A percentile compares a stretch with the other conserved stretches of the same genome.
These are phyloP conservation scores for Protophormia terraenovae DNA, from an alignment of 2,888 invertebrate species.

Conservation along the genomic window DNA sequence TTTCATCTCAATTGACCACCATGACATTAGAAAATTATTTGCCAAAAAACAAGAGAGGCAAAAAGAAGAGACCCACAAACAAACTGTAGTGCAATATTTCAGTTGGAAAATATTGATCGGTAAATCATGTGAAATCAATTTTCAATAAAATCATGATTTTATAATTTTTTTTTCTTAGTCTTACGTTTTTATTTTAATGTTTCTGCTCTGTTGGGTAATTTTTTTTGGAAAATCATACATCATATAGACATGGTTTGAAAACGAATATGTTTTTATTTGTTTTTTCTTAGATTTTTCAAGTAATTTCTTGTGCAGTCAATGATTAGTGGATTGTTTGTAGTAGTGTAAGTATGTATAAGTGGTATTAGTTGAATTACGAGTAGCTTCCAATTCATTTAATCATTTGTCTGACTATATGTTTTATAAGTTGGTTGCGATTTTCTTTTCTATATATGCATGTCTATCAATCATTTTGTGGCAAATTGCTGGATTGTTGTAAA, in stretches of 20 bases:
- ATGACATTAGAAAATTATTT: constrained; percentile 76
- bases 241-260: constrained; percentile 64
- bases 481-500: constrained; percentile 23
- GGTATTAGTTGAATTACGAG: background rate
- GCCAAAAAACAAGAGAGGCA: background rate
- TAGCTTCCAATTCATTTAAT: constrained; percentile 22
- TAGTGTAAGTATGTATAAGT: background rate
- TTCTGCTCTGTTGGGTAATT: constrained; percentile 59
- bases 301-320: constrained; percentile 13
- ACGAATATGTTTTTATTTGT: constrained; percentile 29
- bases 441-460: constrained; percentile 13
- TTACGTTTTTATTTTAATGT: constrained; percentile 55
- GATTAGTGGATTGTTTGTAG: constrained; percentile 27
- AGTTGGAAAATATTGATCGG: constrained; percentile 55
- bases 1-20: constrained; percentile 73
- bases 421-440: constrained; percentile 31
- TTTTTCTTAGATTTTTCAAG: constrained; percentile 15
- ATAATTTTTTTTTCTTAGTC: constrained; percentile 12
- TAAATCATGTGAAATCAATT: constrained; percentile 80
- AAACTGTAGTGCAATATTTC: background rate
- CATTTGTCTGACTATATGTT: constrained; percentile 18
- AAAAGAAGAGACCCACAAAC: background rate
- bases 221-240: constrained; percentile 76
- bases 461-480: constrained; percentile 43
- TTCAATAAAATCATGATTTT: constrained; percentile 74